phyloP scores from a whole-genome alignment of 2,113 vertebrate genomes.

The Montifringilla adamsi region DNA sequence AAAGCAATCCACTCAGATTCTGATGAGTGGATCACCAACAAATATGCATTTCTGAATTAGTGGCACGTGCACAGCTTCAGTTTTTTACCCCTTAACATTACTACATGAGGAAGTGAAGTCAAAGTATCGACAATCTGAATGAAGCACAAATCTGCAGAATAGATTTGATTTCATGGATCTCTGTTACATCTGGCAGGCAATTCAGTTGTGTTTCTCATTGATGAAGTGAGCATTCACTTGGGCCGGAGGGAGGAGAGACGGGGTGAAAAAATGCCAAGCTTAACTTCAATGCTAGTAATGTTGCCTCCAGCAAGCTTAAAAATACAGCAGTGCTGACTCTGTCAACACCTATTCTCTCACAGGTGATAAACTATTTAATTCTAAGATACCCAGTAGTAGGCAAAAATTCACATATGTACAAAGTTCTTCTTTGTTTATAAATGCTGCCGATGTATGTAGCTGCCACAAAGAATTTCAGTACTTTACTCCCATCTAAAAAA shows the following conservation, averaged over 20 bases:
- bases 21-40: neutral
- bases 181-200: neutral
- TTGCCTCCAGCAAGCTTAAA: neutral
- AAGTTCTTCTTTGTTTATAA: conserved; percentile 30
- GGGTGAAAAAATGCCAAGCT: conserved; percentile 34
- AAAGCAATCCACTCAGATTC: neutral
- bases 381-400: neutral
- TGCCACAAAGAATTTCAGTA: neutral
- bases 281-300: conserved; percentile 7
- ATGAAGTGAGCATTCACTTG: conserved; percentile 29
- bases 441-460: neutral
- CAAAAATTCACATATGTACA: conserved; percentile 5
- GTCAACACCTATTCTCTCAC: conserved; percentile 16
- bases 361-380: conserved; percentile 30
- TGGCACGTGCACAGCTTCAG: neutral
- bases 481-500: conserved; percentile 8
- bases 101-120: neutral
- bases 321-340: conserved; percentile 10
- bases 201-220: conserved; percentile 34
- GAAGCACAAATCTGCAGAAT: conserved; percentile 21
- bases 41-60: neutral
- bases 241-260: neutral
- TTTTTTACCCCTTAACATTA: conserved; percentile 1
- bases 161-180: conserved; percentile 13
- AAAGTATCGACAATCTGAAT: neutral